Conservation (phyloP, 2,888 invertebrate genomes). For the Parnassius smintheus region DNA sequence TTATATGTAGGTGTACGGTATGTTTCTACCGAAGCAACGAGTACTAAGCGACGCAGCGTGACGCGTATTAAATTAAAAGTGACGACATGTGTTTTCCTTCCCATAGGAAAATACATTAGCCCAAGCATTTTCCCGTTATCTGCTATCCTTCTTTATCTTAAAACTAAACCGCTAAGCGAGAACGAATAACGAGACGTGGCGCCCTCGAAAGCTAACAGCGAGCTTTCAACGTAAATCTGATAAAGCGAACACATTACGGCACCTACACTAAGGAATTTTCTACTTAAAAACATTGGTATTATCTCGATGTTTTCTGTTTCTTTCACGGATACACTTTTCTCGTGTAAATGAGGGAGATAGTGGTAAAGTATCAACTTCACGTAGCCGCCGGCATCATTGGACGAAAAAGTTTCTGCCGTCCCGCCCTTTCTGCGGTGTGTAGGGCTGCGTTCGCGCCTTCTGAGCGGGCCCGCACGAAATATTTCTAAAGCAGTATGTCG, state of each 20-base stretch:
- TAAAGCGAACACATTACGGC: conserved; percentile 77
- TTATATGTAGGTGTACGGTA: too few species aligned
- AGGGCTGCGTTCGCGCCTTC: conserved; percentile 73
- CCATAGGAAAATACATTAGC: conserved; percentile 81
- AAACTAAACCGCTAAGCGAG: conserved; percentile 28
- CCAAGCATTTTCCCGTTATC: conserved; percentile 68
- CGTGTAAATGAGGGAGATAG: conserved; percentile 48
- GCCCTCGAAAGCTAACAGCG: conserved; percentile 73
- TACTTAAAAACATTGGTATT: conserved; percentile 48
- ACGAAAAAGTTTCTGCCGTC: conserved; percentile 64
- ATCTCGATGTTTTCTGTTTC: conserved; percentile 44
- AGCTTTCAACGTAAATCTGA: conserved; percentile 81
- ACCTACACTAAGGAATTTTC: conserved; percentile 76
- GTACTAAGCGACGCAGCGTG: conserved; percentile 66
- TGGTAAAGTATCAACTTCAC: conserved; percentile 33
- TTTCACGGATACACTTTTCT: conserved; percentile 30
- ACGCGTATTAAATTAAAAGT: conserved; percentile 80
- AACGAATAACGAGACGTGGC: conserved; percentile 55
- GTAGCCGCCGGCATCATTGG: conserved; percentile 58
- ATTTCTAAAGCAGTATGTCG: conserved; percentile 76
- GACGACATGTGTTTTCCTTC: conserved; percentile 80
- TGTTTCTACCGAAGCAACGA: conserved; percentile 27
- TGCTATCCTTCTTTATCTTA: conserved; percentile 49
- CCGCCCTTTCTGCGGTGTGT: conserved; percentile 64
- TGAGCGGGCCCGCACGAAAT: conserved; percentile 55